Evolutionary conservation across 1,140 invertebrate species (phyloP).

Genomic region (Scaptodrosophila lebanonensis): DNA sequence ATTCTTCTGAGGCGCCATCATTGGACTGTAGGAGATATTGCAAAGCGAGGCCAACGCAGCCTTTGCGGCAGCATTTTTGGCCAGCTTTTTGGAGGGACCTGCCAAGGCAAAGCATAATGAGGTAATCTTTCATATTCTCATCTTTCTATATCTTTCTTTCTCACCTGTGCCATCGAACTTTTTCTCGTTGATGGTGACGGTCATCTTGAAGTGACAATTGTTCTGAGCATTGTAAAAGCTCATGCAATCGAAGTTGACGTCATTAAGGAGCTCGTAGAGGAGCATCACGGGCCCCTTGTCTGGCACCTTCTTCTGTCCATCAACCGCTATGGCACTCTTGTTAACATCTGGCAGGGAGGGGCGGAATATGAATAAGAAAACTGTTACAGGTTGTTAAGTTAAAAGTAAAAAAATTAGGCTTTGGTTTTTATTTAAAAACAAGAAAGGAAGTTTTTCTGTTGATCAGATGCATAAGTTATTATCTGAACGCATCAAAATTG

Average conservation of each 20-base stretch:
- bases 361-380: background rate
- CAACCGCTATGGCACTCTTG: slow-evolving; percentile 66
- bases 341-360: slow-evolving; percentile 56
- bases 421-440: no score
- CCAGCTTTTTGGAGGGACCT: slow-evolving; percentile 92
- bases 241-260: slow-evolving; percentile 86
- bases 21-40: slow-evolving; percentile 77
- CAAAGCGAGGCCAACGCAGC: slow-evolving; percentile 86
- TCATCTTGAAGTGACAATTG: slow-evolving; percentile 86
- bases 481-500: no score
- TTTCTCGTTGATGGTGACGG: slow-evolving; percentile 86
- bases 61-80: slow-evolving; percentile 91
- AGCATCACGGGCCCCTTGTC: slow-evolving; percentile 91
- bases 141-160: slow-evolving; percentile 28
- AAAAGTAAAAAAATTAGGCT: no score
- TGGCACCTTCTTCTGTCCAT: slow-evolving; percentile 79
- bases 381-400: no score
- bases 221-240: slow-evolving; percentile 84
- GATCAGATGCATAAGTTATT: no score
- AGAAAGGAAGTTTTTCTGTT: no score
- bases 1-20: slow-evolving; percentile 75
- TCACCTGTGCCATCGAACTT: slow-evolving; percentile 88
- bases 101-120: background rate
- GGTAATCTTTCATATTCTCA: background rate
- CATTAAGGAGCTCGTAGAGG: slow-evolving; percentile 91